Base-by-base conservation (phyloP, 2,797 vertebrate genomes). In the Acanthurus tractus region DNA sequence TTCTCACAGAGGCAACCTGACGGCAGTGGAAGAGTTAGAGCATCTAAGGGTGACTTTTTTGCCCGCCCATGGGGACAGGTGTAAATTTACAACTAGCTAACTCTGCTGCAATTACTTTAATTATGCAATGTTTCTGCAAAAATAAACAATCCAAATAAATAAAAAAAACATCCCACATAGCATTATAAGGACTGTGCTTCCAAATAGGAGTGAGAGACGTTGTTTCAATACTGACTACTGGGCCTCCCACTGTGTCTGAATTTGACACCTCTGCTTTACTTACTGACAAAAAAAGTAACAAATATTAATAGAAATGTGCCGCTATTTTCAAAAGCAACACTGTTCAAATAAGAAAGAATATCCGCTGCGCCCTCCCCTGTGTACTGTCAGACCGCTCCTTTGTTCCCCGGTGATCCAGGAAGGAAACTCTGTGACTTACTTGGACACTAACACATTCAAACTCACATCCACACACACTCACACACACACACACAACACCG, bases 361-460 rank as follows among this genome's bases (percentile, higher is more conserved):
- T 46, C 46, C 1, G 4, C 20, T 42, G 11, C 14, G 12, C 29
- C 74, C 23, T 2, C n/a, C n/a, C 25, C 20, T 57, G 44, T 63
- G 52, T n/a, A 17, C 63, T 76, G 52, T 70, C 22, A 68, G 14
- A 48, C 22, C 23, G 38, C 20, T 78, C 36, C 61, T 89, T 83
- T 83, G 71, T 86, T 55, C 49, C 63, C 20, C 12, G 5, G 29
- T 54, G 62, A 63, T n/a, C 6, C 61, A n/a, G 59, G 61, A 55
- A 40, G 61, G 52, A 66, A 78, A 72, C 42, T 20, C 1, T 38
- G 49, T 25, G 10, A 23, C 48, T 46, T 4, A 2, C 22, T 1
- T 10, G 11, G 46, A 36, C 58, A 65, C 53, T n/a, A 38, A 36
- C 58, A 61, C 53, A 23, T 48, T 4, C 54, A 49, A 14, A 55